Evolutionary conservation across 2,888 invertebrate species (phyloP).

Genomic region (Mythimna ferrago): DNA sequence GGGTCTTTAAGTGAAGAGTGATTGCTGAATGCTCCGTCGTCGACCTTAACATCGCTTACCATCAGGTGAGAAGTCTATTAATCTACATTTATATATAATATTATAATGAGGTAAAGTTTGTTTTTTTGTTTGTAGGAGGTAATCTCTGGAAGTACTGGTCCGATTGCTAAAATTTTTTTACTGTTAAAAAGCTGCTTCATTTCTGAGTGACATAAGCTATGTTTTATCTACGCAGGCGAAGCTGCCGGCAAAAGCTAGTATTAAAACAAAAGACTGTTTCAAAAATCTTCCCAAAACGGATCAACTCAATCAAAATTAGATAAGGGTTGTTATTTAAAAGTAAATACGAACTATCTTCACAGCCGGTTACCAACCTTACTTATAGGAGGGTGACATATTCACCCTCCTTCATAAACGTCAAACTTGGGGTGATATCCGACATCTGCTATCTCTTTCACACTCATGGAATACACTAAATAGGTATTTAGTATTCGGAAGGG

Average conservation of each 20-base stretch:
- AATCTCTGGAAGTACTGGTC: too few relatives aligned
- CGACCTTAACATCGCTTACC: too few relatives aligned
- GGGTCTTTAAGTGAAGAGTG: too few relatives aligned
- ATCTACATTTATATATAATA: neutral
- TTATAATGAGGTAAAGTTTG: too few relatives aligned
- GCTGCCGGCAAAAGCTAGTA: too few relatives aligned
- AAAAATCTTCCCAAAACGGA: slow-evolving; percentile 27
- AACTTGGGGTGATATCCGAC: slow-evolving; percentile 79
- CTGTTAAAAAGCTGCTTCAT: too few relatives aligned
- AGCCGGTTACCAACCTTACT: slow-evolving; percentile 75
- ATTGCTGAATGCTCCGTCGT: too few relatives aligned
- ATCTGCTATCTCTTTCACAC: slow-evolving; percentile 73
- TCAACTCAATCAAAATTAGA: slow-evolving; percentile 59
- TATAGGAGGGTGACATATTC: slow-evolving; percentile 71
- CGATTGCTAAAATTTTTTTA: too few relatives aligned
- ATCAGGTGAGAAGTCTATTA: neutral
- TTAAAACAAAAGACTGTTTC: slow-evolving; percentile 4
- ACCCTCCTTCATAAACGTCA: slow-evolving; percentile 80
- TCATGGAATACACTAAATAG: slow-evolving; percentile 86
- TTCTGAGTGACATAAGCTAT: too few relatives aligned
- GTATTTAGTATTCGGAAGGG: slow-evolving; percentile 90
- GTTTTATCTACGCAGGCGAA: too few relatives aligned
- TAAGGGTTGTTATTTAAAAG: slow-evolving; percentile 72
- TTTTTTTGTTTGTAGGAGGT: too few relatives aligned
- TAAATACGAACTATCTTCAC: slow-evolving; percentile 84